Conservation (phyloP, 2,888 invertebrate species). For the Thyatira batis region DNA sequence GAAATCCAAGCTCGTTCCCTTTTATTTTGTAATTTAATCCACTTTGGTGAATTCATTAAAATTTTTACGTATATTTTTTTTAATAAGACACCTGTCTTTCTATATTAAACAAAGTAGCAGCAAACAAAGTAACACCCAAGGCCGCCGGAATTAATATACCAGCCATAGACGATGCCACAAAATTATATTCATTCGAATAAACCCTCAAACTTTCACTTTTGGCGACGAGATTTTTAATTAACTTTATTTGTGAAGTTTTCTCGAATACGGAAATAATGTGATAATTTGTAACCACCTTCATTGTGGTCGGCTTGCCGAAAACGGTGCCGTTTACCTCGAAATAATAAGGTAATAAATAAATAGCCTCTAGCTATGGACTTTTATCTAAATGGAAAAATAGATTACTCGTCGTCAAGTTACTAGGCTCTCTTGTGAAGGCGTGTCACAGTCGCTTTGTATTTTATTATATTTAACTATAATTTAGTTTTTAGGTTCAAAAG, state of each 20-base stretch:
- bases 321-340: too few species aligned
- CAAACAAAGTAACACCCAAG: conserved; percentile 27
- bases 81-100: not conserved
- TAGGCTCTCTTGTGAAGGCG: conserved; percentile 26
- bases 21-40: too few species aligned
- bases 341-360: too few species aligned
- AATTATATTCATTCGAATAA: conserved; percentile 16
- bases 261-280: too few species aligned
- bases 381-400: not conserved
- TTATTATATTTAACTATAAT: conserved; percentile 41
- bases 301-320: too few species aligned
- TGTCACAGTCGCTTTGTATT: conserved; percentile 39
- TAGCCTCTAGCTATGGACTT: too few species aligned
- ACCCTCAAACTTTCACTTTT: conserved; percentile 13
- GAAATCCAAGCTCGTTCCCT: too few species aligned
- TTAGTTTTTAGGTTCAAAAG: conserved; percentile 63
- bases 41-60: not conserved
- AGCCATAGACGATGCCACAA: conserved; percentile 61
- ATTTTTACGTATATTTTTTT: not conserved
- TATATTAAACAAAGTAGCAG: conserved; percentile 27
- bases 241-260: too few species aligned
- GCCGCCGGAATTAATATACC: conserved; percentile 29
- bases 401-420: not conserved
- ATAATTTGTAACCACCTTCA: too few species aligned
- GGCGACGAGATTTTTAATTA: not conserved